Percentiles rank a stretch among this genome's conserved stretches.
Conservation (phyloP, 2,113 vertebrate genomes). For the Pseudolaguvia tuberculata region DNA sequence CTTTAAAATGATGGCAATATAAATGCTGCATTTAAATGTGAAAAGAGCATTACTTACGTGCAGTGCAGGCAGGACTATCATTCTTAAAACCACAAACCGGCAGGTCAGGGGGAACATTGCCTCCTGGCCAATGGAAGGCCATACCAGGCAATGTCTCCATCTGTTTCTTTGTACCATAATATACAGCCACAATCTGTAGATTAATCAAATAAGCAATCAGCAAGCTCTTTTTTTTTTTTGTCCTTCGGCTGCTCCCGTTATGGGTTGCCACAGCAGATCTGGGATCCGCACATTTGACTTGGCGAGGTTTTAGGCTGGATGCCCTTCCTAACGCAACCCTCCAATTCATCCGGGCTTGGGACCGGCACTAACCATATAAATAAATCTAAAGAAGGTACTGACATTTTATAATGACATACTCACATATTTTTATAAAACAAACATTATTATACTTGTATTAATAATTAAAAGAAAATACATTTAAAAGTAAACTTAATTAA, state of each 20-base stretch:
- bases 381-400: not conserved
- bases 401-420: too few relatives aligned
- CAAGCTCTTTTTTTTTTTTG: too few relatives aligned
- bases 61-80: conserved; percentile 66
- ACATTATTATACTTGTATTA: too few relatives aligned
- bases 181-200: conserved; percentile 77
- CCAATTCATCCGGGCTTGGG: too few relatives aligned
- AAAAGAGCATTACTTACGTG: conserved; percentile 30
- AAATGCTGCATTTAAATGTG: not conserved
- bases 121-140: conserved; percentile 79
- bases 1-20: not conserved
- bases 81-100: conserved; percentile 86
- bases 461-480: not conserved
- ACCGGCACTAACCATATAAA: not conserved
- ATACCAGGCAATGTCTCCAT: conserved; percentile 65
- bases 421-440: too few relatives aligned
- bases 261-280: too few relatives aligned
- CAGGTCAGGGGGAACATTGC: conserved; percentile 70
- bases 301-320: too few relatives aligned
- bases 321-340: too few relatives aligned
- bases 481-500: too few relatives aligned
- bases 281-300: too few relatives aligned
- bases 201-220: not conserved
- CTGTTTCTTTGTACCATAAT: conserved; percentile 76
- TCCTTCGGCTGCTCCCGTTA: too few relatives aligned